Evolutionary conservation across 2,113 vertebrate species (phyloP), one percentile per base, ranked within the genome.

Genomic region (Sinocyclocheilus anophthalmus): DNA sequence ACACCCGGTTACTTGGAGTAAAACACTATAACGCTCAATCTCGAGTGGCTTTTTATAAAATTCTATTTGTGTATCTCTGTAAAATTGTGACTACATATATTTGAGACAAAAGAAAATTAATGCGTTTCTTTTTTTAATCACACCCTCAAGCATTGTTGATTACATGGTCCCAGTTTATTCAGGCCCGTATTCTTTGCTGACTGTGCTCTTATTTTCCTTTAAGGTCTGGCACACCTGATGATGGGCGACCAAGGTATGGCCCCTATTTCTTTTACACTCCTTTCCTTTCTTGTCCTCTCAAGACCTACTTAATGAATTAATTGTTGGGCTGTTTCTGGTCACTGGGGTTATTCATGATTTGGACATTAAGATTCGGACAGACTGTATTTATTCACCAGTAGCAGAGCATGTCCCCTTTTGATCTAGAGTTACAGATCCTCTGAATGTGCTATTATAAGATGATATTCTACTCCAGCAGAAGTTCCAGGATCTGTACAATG

Each of bases 211-310:
- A 96, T 99, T 98, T 97, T 95, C 97, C 97, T 98, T 99, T 96
- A 98, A 99, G 98, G 97, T 99, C 96, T 97, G 96, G 97, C 97
- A 95, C 97, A 99, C 97, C 96, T 99, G 97, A 99, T 99, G 98
- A 99, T 99, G 97, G 97, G 97, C 96, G 97, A 99, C 96, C 97
- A 98, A 99, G 98, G 98, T 99, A 99, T 97, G 97, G 94, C 95
- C 30, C 30, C 30, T 96, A 94, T 95, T 98, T 96, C 95, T 96
- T 96, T 95, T 55, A 8, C 48, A 73, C 70, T 30, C 11, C 14
- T 77, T 6, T 33, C 2, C 70, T 55, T 26, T 30, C 12, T 8
- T 30, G 3, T 76, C n/a, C 48, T 39, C 37, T 72, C 33, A 42
- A 39, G 6, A 39, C 33, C 55, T 13, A 67, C 5, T n/a, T 13